Evolutionary conservation across 2,113 vertebrate genomes (phyloP), one percentile per base, ranked within the genome.

Genomic region (Trinectes maculatus): DNA sequence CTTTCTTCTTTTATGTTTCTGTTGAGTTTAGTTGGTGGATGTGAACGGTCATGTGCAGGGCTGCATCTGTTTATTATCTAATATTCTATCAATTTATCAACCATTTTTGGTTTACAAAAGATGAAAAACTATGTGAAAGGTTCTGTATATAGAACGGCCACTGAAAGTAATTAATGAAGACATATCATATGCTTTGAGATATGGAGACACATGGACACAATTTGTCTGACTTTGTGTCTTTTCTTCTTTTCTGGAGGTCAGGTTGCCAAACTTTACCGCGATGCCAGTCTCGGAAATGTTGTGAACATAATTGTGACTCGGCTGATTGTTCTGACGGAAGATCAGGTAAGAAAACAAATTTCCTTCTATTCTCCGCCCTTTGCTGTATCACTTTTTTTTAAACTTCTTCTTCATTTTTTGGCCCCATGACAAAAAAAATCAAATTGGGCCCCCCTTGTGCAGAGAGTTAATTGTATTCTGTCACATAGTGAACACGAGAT

Each of bases 231-330:
- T 98, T 98, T 98, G 91, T 98, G 94, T 93, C 93, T 97, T 98
- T 98, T 95, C 93, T 98, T 98, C 93, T 98, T 98, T 99, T 98
- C 94, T 99, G 97, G 97, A 98, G 96, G 97, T 98, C 97, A 99
- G 97, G 97, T 99, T 99, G 97, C 97, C 96, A 98, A 99, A 99
- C 97, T 99, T 96, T 99, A 99, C 87, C 96, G 94, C 92, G 97
- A 99, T 94, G 95, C 96, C 96, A 99, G 97, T 92, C 96, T 98
- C 93, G 96, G 97, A 98, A 99, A 99, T 94, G 95, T 98, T 97
- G 96, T 99, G 95, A 99, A 98, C 95, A 98, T 98, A 89, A 96
- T 99, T 91, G 96, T 99, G 91, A 98, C 96, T 62, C 94, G 97
- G 46, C 89, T 99, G 90, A 98, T 99, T 85, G 95, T 99, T 87